A percentile compares a stretch with the other conserved stretches of the same genome.
phyloP scores from a whole-genome alignment of 2,888 invertebrate species.

The Chironomus tentans region DNA sequence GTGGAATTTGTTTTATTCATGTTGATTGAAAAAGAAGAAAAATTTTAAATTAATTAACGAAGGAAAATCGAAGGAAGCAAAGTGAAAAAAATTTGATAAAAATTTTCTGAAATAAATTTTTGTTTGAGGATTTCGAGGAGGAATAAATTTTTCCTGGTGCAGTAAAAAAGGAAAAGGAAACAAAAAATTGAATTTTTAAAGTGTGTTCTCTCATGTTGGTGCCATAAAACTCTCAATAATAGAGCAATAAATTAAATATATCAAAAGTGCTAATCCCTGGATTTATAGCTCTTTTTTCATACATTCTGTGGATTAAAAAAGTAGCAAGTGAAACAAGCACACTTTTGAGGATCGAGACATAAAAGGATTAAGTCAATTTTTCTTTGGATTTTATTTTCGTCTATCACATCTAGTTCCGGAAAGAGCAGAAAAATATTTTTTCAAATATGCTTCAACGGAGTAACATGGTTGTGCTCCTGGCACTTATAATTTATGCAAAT shows the following conservation, averaged over 20 bases:
- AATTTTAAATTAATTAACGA: background rate
- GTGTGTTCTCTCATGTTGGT: slow-evolving; percentile 6
- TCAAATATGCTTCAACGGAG: slow-evolving; percentile 16
- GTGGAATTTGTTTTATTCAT: background rate
- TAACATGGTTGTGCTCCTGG: slow-evolving; percentile 4
- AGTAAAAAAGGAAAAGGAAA: too few species aligned
- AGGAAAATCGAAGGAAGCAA: too few species aligned
- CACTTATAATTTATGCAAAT: slow-evolving; percentile 21
- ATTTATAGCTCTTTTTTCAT: slow-evolving; percentile 2
- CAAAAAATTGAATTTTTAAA: background rate
- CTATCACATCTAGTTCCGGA: background rate
- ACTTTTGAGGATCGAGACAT: too few species aligned
- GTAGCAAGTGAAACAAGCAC: background rate
- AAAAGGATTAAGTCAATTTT: slow-evolving; percentile 10
- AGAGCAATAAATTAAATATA: background rate
- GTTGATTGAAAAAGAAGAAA: background rate
- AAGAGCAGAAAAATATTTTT: too few species aligned
- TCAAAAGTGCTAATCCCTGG: slow-evolving; percentile 2
- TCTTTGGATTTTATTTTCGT: background rate
- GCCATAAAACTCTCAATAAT: slow-evolving; percentile 15
- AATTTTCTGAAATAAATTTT: too few species aligned
- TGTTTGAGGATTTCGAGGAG: background rate
- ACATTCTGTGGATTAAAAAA: background rate
- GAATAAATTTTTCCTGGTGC: too few species aligned
- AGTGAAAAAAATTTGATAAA: too few species aligned